A percentile compares a stretch with the other conserved stretches of the same genome.
phyloP scores from a whole-genome alignment of 35 echinoderm and acorn worm genomes.

The Ptychodera flava region DNA sequence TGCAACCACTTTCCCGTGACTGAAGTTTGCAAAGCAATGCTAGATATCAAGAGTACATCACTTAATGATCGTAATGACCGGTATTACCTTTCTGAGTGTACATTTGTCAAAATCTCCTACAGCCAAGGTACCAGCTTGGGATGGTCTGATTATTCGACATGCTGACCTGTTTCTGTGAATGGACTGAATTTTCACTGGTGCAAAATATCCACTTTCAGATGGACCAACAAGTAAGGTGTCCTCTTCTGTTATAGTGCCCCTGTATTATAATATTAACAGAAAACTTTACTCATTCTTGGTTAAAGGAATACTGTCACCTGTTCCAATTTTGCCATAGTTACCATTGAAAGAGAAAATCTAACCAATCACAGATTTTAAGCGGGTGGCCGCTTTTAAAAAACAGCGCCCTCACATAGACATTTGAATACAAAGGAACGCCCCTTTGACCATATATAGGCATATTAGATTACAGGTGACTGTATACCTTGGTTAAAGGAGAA shows the following conservation, averaged over 20 bases:
- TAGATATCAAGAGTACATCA: neutral
- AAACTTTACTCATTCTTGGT: too few species aligned
- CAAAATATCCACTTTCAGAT: slow-evolving; percentile 66
- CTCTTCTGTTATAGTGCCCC: slow-evolving; percentile 75
- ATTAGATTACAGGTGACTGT: too few species aligned
- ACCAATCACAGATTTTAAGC: too few species aligned
- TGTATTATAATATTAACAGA: slow-evolving; percentile 24
- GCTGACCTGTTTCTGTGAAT: slow-evolving; percentile 91
- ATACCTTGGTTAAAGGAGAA: too few species aligned
- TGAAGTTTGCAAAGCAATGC: neutral
- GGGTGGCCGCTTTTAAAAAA: too few species aligned
- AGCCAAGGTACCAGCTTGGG: slow-evolving; percentile 88
- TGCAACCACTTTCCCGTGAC: neutral
- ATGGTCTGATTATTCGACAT: slow-evolving; percentile 77
- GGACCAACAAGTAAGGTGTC: slow-evolving; percentile 75
- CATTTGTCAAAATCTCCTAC: slow-evolving; percentile 63
- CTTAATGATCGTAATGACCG: too few species aligned
- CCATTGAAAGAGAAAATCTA: too few species aligned
- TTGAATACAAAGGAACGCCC: too few species aligned
- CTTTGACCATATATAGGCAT: too few species aligned
- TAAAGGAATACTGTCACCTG: too few species aligned
- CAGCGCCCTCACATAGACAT: too few species aligned
- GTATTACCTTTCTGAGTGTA: slow-evolving; percentile 70
- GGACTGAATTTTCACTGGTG: slow-evolving; percentile 59
- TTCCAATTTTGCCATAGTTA: too few species aligned